Conservation (phyloP, 2,113 vertebrate species). For the Cryptoleucopteryx plumbea region DNA sequence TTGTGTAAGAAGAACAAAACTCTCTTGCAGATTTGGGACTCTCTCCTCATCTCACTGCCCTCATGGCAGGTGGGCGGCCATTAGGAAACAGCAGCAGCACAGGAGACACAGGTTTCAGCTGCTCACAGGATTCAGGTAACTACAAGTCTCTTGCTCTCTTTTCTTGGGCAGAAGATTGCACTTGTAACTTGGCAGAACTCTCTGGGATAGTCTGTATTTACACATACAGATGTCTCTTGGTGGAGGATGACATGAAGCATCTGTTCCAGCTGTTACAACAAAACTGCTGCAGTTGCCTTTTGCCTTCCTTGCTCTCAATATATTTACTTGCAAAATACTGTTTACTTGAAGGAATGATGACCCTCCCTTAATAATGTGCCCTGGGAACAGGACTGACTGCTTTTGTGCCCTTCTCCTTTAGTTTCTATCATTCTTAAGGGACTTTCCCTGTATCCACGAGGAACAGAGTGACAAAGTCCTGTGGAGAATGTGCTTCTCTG, state of each 20-base stretch:
- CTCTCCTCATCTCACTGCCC: constrained; percentile 95
- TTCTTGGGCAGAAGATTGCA: neutral
- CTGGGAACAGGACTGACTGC: neutral
- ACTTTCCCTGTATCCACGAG: neutral
- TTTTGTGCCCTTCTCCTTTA: neutral
- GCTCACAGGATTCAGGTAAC: constrained; percentile 94
- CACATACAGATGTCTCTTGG: neutral
- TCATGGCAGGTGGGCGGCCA: constrained; percentile 86
- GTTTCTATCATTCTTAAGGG: neutral
- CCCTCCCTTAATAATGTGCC: neutral
- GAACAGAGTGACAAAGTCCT: neutral
- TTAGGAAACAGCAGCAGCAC: constrained; percentile 93
- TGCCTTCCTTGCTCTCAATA: neutral
- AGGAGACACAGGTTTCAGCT: constrained; percentile 95
- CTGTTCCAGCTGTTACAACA: neutral
- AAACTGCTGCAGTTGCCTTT: neutral
- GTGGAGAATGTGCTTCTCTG: neutral
- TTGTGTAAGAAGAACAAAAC: neutral
- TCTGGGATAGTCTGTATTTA: neutral
- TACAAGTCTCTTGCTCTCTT: neutral
- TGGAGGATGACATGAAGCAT: neutral
- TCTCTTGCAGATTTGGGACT: constrained; percentile 88
- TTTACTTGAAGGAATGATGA: neutral
- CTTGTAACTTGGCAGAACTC: neutral
- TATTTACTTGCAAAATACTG: neutral